Evolutionary conservation across 2,797 vertebrate species (phyloP), one percentile per base, ranked within the genome.

Genomic region (Onychomys leucogaster): DNA sequence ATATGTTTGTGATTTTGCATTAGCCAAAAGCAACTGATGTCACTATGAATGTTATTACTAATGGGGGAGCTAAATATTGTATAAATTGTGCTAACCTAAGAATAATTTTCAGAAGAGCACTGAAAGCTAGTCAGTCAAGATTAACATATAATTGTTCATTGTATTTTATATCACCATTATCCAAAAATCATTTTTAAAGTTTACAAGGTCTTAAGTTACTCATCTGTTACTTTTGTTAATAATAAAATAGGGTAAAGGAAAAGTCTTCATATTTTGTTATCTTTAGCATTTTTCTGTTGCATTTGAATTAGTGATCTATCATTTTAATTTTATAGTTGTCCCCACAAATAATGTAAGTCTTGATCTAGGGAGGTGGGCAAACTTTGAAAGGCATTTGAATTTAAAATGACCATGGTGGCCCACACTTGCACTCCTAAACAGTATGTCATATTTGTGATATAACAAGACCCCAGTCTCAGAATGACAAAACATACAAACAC

Each of bases 21-120:
- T 96, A 90, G 32, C 17, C 75, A 81, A 94, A 73, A 97, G 65
- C 2, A 76, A 80, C 10, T 83, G 43, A 80, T 69, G 4, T 61
- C 14, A 55, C 12, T 88, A 59, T 87, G 14, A n/a, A n/a, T 32
- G 65, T 49, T 93, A 57, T 95, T 6, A 41, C 34, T 95, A 59
- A 90, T 87, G 81, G 61, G 92, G 3, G 80, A 95, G 19, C 92
- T n/a, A n/a, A 32, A 76, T 92, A 61, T 82, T 80, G 5, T 43
- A 63, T 86, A 77, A 27, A 94, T 77, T 82, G 90, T 90, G 8
- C 65, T 92, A 49, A 29, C 1, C 29, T 94, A 92, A 82, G 46
- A 90, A 88, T 77, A 52, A 63, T 84, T 77, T 91, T 13, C 23
- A 85, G 59, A 93, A 94, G 91, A 87, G 7, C 46, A 59, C 41